phyloP scores from a whole-genome alignment of 1,140 invertebrate genomes.

The Dysdera silvatica region DNA sequence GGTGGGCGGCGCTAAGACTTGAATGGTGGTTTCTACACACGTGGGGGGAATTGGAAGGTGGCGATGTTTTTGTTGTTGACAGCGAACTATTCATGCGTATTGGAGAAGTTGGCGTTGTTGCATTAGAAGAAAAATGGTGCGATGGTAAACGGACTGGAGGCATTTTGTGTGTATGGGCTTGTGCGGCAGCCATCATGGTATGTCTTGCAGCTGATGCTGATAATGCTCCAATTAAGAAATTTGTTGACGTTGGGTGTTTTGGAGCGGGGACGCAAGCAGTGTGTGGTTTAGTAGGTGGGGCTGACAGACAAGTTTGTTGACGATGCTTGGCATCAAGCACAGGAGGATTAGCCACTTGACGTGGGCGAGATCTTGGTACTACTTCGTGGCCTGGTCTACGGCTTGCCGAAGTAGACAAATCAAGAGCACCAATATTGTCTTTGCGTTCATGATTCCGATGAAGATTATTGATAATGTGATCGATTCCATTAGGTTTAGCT shows the following conservation, averaged over 20 bases:
- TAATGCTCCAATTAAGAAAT: constrained; percentile 4
- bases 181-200: neutral
- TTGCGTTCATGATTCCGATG: constrained; percentile 1
- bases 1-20: no score
- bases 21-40: no score
- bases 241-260: constrained; percentile 8
- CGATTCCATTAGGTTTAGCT: constrained; percentile 6
- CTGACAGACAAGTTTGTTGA: constrained; percentile 9
- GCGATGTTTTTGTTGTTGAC: neutral
- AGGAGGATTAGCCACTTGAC: constrained; percentile 22
- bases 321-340: constrained; percentile 28
- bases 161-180: neutral
- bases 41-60: no score
- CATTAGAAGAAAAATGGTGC: neutral
- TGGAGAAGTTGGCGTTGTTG: neutral
- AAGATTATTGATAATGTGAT: constrained; percentile 8
- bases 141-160: no score
- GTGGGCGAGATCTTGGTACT: neutral
- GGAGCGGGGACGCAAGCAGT: constrained; percentile 13
- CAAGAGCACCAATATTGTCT: constrained; percentile 26
- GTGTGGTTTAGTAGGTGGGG: constrained; percentile 11
- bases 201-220: neutral
- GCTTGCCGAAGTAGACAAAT: constrained; percentile 8
- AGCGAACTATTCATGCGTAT: neutral
- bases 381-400: neutral